Evolutionary conservation across 2,797 vertebrate genomes (phyloP), one percentile per base, ranked within the genome.

Genomic region (Glossophaga mutica): DNA sequence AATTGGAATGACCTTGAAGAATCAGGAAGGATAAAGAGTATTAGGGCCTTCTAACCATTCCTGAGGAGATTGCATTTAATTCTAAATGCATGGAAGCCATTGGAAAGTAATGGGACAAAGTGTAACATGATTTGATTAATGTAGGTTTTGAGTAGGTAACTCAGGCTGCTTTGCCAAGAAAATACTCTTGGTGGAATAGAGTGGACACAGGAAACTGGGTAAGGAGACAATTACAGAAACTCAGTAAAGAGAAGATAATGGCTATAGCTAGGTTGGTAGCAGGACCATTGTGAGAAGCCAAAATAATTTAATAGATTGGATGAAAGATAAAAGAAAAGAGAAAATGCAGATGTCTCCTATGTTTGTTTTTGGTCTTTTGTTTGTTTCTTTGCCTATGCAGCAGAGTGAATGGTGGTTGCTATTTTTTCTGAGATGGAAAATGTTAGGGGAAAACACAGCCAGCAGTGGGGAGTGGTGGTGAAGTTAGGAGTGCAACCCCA

Each of bases 321-420:
- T 12, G 8, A 89, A 1, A 82, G 32, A 46, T 6, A 39, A 26
- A 76, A 32, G 21, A 78, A 39, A 42, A 70, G 22, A 68, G 48
- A 15, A 15, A n/a, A 1, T 4, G 1, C 0, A 9, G 26, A n/a
- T 14, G 21, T 48, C 11, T 68, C 26, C 42, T 22, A 0, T 9
- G 3, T 34, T 76, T 76, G 16, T 21, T 48, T 46, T 44, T 73
- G 70, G 11, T 74, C 18, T 29, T 18, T 32, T 3, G 1, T 32
- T 74, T 74, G 8, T 42, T 24, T 71, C 26, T 6, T 70, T 32
- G 9, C 8, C 3, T n/a, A 9, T 48, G 44, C 15, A 22, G 1
- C 2, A 6, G 15, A 26, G 12, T 68, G 26, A 74, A 70, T 0
- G 3, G 5, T 34, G 3, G 3, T 4, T 8, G 15, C 11, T 29